Evolutionary conservation across 2,797 vertebrate species (phyloP), one percentile per base, ranked within the genome.

Genomic region (Trachops cirrhosus): DNA sequence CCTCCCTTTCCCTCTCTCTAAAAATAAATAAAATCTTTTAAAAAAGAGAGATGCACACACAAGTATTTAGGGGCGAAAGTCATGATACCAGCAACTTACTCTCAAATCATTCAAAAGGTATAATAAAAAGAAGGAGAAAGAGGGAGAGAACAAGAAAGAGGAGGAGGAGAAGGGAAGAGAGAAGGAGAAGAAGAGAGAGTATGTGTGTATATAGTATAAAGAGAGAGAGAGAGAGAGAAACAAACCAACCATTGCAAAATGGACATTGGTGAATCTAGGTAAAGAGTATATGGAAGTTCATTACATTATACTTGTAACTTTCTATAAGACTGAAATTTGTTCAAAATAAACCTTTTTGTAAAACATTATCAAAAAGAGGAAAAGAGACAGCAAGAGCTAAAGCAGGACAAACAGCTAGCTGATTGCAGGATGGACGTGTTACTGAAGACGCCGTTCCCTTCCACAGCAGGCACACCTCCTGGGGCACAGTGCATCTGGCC

Each of bases 391-490:
- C 29, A 19, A 50, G 50, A 82, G 9, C 24, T 32, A n/a, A 19
- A 19, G 16, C 29, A 37, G 52, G 32, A 70, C 11, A 44, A n/a
- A 84, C 24, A 41, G 32, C 24, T 32, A 44, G 8, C 73, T 46
- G 52, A 34, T 5, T 18, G 18, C 18, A 73, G 83, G 34, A 32
- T n/a, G 52, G 59, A 32, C 24, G 52, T 79, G 39, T 44, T 68
- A 5, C 1, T 11, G 44, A 83, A 62, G 34, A 21, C 1, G 9
- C 50, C 44, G 52, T 37, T 22, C 21, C 9, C n/a, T 48, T 50
- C 26, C 19, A 0, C 0, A 1, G 32, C 21, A 37, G 10, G 1
- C 18, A 26, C 19, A 5, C 9, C 39, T 15, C 18, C 86, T 9
- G 10, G 6, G 11, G 46, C 24, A 2, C 21, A 7, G 50, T n/a